Evolutionary conservation across 2,888 invertebrate species (phyloP), one percentile per base, ranked within the genome.

Genomic region (Abscondita cerata): DNA sequence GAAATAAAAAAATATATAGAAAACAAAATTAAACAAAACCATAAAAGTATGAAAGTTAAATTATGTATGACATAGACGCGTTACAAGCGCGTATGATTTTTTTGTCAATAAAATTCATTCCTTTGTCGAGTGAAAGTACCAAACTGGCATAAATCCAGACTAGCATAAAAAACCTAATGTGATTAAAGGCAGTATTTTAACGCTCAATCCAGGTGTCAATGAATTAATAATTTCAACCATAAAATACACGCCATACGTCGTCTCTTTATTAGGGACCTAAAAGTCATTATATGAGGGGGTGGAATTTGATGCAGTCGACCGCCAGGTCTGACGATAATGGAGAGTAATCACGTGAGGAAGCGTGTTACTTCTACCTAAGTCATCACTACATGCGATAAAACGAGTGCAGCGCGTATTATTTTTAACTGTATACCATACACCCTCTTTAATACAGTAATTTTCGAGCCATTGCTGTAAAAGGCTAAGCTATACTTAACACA

Each of bases 251-350:
- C 47, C 46, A 56, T 56, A 61, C 52, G 36, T 52, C 47, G 44
- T 46, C 41, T 55, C 55, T 61, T 55, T 61, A 61, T 61, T 61
- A 52, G 44, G 19, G 51, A 11, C 34, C 18, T 18, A 50, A 46
- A 56, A 56, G 55, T 47, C 48, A 40, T 58, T 62, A 53, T 38
- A 50, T n/a, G n/a, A 25, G 58, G 58, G 55, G 62, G 57, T 57
- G 52, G 58, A 46, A 50, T 58, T 63, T 52, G 63, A 61, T 55
- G 56, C 65, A 33, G 56, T 55, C 41, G 59, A 52, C 58, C 48
- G 57, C 64, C 62, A 64, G 64, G 67, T 63, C 59, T 63, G 60
- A 60, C 54, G 56, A 52, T 65, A 65, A 67, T 67, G 59, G 60
- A 57, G 63, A 38, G 34, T 50, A 63, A 57, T 65, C 67, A 67